Conservation (phyloP, 2,888 invertebrate genomes). For the Tortrix viridana region DNA sequence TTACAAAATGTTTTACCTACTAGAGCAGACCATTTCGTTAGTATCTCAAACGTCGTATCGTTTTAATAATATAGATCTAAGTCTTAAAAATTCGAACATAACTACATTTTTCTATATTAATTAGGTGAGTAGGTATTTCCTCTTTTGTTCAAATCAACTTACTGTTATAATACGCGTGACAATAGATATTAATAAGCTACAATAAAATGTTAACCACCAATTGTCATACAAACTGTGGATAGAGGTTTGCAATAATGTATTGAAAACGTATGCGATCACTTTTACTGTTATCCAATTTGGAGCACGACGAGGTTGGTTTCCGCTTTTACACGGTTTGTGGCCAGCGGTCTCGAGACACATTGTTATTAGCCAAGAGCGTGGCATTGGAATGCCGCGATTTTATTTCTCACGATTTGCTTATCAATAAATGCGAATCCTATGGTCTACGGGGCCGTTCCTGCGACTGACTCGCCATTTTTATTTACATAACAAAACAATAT, state of each 20-base stretch:
- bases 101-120: not conserved
- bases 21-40: too few relatives aligned
- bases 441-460: too few relatives aligned
- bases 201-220: conserved; percentile 56
- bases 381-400: conserved; percentile 68
- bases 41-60: too few relatives aligned
- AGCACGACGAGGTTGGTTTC: conserved; percentile 76
- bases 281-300: conserved; percentile 83
- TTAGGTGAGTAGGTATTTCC: not conserved
- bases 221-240: conserved; percentile 64
- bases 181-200: conserved; percentile 1
- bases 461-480: too few relatives aligned
- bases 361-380: conserved; percentile 72
- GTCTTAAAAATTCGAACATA: not conserved
- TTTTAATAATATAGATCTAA: too few relatives aligned
- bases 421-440: too few relatives aligned
- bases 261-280: conserved; percentile 80
- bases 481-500: too few relatives aligned
- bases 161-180: not conserved
- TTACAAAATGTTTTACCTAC: too few relatives aligned
- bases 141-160: not conserved
- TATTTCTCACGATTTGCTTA: too few relatives aligned
- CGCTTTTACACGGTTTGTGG: conserved; percentile 82
- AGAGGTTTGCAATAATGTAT: conserved; percentile 65
- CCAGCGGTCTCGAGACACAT: conserved; percentile 64